phyloP scores from a whole-genome alignment of 2,797 vertebrate genomes.

The Macroramphosus scolopax region DNA sequence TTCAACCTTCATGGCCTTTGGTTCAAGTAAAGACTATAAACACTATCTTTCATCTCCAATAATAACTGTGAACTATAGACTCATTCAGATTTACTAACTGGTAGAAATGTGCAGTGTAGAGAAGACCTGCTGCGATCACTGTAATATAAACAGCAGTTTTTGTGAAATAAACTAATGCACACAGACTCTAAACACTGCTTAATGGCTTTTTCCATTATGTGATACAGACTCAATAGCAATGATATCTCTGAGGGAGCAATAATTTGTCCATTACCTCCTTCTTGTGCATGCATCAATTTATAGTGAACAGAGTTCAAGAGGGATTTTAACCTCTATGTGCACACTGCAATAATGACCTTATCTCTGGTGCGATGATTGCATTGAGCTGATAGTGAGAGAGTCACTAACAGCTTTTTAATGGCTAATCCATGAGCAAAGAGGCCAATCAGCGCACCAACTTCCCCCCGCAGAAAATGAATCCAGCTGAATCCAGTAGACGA shows the following conservation, averaged over 20 bases:
- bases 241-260: slow-evolving; percentile 65
- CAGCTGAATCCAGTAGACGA: slow-evolving; percentile 52
- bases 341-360: slow-evolving; percentile 72
- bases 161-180: slow-evolving; percentile 33
- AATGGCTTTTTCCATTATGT: slow-evolving; percentile 53
- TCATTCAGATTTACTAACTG: slow-evolving; percentile 35
- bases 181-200: slow-evolving; percentile 40
- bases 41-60: slow-evolving; percentile 49
- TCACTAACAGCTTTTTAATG: slow-evolving; percentile 80
- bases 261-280: slow-evolving; percentile 68
- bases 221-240: slow-evolving; percentile 50
- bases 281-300: slow-evolving; percentile 62
- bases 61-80: slow-evolving; percentile 39
- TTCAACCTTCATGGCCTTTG: too few relatives aligned
- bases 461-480: slow-evolving; percentile 72
- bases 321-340: slow-evolving; percentile 68
- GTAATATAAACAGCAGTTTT: slow-evolving; percentile 32
- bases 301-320: slow-evolving; percentile 66
- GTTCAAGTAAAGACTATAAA: too few relatives aligned
- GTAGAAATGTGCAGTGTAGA: slow-evolving; percentile 27
- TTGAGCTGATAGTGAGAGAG: slow-evolving; percentile 67
- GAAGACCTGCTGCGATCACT: slow-evolving; percentile 6
- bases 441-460: slow-evolving; percentile 73
- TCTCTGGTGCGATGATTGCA: slow-evolving; percentile 69
- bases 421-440: slow-evolving; percentile 79